phyloP scores from a whole-genome alignment of 1,140 invertebrate genomes.

The Calycopis cecrops region DNA sequence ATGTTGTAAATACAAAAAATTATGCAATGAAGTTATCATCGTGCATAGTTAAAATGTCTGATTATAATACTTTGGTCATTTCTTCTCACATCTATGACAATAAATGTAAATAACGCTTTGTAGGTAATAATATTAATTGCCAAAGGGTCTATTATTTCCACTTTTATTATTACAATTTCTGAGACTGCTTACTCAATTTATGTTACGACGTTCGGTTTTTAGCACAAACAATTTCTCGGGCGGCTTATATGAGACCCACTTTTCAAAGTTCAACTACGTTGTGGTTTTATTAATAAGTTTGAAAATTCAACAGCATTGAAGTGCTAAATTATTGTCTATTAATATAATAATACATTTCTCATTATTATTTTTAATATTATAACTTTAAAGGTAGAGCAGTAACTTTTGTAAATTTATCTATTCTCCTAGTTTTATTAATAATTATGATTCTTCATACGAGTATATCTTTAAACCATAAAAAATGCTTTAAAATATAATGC shows the following conservation, averaged over 20 bases:
- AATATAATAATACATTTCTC: too few relatives aligned
- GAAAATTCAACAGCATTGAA: too few relatives aligned
- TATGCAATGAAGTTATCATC: slow-evolving; percentile 31
- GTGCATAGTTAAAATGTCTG: slow-evolving; percentile 39
- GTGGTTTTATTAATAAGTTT: too few relatives aligned
- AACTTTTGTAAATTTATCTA: background rate
- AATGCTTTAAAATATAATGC: slow-evolving; percentile 5
- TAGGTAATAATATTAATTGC: slow-evolving; percentile 59
- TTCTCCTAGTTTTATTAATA: slow-evolving; percentile 1
- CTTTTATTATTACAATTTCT: background rate
- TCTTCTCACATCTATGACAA: slow-evolving; percentile 69
- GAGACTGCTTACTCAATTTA: background rate
- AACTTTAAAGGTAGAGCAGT: background rate
- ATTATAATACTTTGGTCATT: slow-evolving; percentile 46
- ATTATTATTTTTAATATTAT: background rate
- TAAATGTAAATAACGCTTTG: slow-evolving; percentile 71
- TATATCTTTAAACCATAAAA: background rate
- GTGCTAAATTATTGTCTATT: too few relatives aligned
- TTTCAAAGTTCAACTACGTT: too few relatives aligned
- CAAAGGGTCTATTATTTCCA: slow-evolving; percentile 34
- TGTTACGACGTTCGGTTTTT: background rate
- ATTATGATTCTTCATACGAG: slow-evolving; percentile 1
- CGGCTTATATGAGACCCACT: too few relatives aligned
- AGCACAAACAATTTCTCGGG: too few relatives aligned
- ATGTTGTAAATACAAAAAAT: slow-evolving; percentile 48